Evolutionary conservation across 2,888 invertebrate genomes (phyloP), one percentile per base, ranked within the genome.

Genomic region (Tromatobia lineatoria): DNA sequence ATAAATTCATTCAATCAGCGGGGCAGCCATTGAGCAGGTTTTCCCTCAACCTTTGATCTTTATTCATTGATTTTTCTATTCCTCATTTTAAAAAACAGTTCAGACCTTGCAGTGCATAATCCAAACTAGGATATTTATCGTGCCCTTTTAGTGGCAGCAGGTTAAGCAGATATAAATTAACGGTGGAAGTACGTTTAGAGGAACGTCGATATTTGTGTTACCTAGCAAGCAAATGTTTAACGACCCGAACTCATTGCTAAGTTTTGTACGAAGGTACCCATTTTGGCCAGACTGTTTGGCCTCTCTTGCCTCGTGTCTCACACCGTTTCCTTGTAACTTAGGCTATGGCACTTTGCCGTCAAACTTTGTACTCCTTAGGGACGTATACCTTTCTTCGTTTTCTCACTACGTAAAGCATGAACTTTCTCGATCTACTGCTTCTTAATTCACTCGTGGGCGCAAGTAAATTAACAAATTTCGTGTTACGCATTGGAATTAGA

Each of bases 31-130:
- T 4, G 45, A 45, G 3, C 15, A 1, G 13, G 13, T 45, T 45
- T 15, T 29, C 29, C 29, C 29, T 4, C 29, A 29, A 29, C 29
- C 3, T 29, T 29, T 29, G 29, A 29, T 4, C 29, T 2, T 3
- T 29, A 3, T 29, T 29, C 29, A 29, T 29, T 29, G 29, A 29
- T 3, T 2, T 4, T 29, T 29, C 29, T 45, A 45, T 45, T 15
- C 15, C 45, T 15, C 1, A 45, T 13, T 45, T 4, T 3, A 45
- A 45, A 15, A 15, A 47, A 38, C 8, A 10, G 10, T 38, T 81
- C 52, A 25, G 76, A 61, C 59, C 76, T 70, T 23, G 15, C 8
- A 76, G 70, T 80, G 75, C 70, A 80, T 81, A 76, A 81, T 66
- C 29, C 45, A 50, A n/a, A 18, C 8, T 10, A 38, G 38, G 10